phyloP scores from a whole-genome alignment of 1,140 invertebrate species.

The Pseudachorutes palmiensis region DNA sequence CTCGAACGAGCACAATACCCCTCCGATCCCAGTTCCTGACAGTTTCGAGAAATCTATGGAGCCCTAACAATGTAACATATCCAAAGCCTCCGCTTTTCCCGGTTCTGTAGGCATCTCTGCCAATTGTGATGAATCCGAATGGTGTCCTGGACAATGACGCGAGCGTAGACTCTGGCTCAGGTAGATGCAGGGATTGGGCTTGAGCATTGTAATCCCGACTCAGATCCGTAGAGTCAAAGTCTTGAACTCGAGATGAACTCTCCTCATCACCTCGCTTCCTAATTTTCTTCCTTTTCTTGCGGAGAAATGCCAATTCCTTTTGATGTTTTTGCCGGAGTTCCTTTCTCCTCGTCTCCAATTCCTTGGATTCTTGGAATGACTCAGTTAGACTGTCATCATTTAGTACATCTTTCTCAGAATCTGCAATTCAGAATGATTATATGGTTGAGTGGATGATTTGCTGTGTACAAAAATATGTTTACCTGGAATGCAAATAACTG shows the following conservation, averaged over 20 bases:
- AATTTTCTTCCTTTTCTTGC: slow-evolving; percentile 2
- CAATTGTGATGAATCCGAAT: background rate
- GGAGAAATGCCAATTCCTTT: slow-evolving; percentile 1
- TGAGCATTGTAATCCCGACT: background rate
- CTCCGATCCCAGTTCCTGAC: background rate
- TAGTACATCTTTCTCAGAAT: background rate
- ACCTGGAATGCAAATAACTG: slow-evolving; percentile 1
- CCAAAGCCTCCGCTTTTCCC: slow-evolving; percentile 2
- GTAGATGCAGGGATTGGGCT: background rate
- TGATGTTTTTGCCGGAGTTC: background rate
- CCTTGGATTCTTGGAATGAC: background rate
- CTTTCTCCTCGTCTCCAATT: background rate
- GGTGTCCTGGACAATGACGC: background rate
- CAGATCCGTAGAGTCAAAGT: background rate
- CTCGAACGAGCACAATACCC: background rate
- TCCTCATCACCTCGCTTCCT: background rate
- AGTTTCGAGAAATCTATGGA: background rate
- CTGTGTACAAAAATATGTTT: too few species aligned
- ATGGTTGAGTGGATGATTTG: background rate
- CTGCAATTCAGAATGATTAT: background rate
- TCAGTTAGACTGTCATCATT: background rate
- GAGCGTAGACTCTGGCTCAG: background rate
- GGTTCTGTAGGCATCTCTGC: background rate
- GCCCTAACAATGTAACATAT: background rate
- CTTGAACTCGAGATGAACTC: background rate